Percentiles rank a stretch among this genome's conserved stretches.
phyloP scores from a whole-genome alignment of 2,888 invertebrate genomes.

The Diarsia mendica region DNA sequence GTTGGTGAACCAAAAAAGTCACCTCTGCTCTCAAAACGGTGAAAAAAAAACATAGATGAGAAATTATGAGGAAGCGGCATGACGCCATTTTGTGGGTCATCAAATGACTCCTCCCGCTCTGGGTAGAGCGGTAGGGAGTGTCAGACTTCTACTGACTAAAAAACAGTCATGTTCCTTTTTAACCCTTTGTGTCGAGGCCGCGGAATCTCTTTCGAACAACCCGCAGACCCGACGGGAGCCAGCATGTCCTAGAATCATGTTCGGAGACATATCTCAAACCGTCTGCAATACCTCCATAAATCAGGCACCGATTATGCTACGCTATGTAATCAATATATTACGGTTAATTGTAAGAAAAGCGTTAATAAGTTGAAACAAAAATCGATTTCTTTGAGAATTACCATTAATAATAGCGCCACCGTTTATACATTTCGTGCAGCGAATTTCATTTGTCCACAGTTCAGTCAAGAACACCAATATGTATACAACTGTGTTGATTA shows the following conservation, averaged over 20 bases:
- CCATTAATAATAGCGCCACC: background rate
- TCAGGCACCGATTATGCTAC: background rate
- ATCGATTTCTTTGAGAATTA: background rate
- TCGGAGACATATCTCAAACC: background rate
- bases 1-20: too few species aligned
- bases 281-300: background rate
- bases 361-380: background rate
- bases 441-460: background rate
- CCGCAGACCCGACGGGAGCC: too few species aligned
- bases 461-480: too few species aligned
- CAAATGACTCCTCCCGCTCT: too few species aligned
- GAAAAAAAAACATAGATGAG: background rate
- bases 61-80: background rate
- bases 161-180: too few species aligned
- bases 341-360: background rate
- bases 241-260: background rate
- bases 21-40: background rate
- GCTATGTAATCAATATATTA: background rate
- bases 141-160: too few species aligned
- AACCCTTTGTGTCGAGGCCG: too few species aligned
- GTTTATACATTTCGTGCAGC: background rate
- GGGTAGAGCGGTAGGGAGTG: too few species aligned
- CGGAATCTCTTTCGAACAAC: too few species aligned
- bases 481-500: too few species aligned
- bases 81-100: too few species aligned